A percentile compares a stretch with the other conserved stretches of the same genome.
These are phyloP conservation scores for Myocastor coypus DNA, from an alignment of 2,113 vertebrate genomes.

Conservation along the genomic window DNA sequence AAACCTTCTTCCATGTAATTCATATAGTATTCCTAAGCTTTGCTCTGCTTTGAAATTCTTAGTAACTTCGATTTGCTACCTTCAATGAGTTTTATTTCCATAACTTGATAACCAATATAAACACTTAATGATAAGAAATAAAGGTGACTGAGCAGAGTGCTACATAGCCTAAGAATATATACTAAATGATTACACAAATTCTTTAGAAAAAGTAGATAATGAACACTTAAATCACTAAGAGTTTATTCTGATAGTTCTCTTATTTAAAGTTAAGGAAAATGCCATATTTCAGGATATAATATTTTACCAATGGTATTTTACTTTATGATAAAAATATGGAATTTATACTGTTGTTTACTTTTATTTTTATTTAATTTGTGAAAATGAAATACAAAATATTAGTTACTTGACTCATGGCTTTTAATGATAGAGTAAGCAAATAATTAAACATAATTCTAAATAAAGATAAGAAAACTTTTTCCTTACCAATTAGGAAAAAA, in stretches of 20 bases:
- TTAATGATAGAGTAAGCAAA: background rate
- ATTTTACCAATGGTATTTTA: background rate
- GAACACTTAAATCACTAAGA: background rate
- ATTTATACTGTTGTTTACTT: background rate
- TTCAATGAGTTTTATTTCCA: background rate
- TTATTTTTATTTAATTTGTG: background rate
- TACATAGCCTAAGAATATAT: background rate
- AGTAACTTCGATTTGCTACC: background rate
- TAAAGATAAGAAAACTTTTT: conserved; percentile 20
- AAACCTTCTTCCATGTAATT: background rate
- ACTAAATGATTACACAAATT: background rate
- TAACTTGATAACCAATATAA: background rate
- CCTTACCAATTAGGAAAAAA: conserved; percentile 13
- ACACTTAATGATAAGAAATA: background rate
- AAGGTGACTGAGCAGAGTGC: background rate
- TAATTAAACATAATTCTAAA: conserved; percentile 50
- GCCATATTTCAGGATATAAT: background rate
- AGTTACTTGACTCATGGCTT: background rate
- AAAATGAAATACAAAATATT: background rate
- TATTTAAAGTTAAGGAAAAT: background rate
- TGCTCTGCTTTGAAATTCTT: background rate
- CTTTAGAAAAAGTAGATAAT: background rate
- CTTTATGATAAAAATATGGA: background rate
- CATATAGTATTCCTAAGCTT: background rate
- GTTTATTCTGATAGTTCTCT: background rate